These are phyloP conservation scores for Hylaea fasciaria DNA, from an alignment of 2,888 invertebrate genomes.

Conservation along the genomic window DNA sequence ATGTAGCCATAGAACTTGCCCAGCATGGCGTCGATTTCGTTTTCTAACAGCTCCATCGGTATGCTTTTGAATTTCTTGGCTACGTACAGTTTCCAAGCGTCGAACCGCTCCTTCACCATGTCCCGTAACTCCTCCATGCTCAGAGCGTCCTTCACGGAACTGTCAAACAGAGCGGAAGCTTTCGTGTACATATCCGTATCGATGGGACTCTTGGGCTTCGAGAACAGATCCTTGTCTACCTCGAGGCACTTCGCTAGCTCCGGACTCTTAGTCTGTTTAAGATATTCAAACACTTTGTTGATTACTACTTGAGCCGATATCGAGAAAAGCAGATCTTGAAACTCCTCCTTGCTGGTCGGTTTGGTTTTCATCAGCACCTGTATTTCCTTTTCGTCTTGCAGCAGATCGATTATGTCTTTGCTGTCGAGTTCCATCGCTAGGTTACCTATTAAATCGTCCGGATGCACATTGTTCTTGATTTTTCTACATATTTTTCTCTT, in stretches of 20 bases:
- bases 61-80: slow-evolving; percentile 68
- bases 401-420: slow-evolving; percentile 64
- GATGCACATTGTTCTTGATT: slow-evolving; percentile 62
- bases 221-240: slow-evolving; percentile 62
- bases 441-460: slow-evolving; percentile 59
- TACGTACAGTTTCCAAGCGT: slow-evolving; percentile 72
- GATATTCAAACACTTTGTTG: slow-evolving; percentile 73
- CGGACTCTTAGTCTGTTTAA: slow-evolving; percentile 68
- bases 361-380: slow-evolving; percentile 65
- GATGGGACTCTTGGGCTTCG: slow-evolving; percentile 59
- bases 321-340: slow-evolving; percentile 70
- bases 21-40: slow-evolving; percentile 71
- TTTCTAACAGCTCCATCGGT: slow-evolving; percentile 67
- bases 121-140: slow-evolving; percentile 72
- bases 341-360: slow-evolving; percentile 62
- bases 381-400: slow-evolving; percentile 70
- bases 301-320: slow-evolving; percentile 75
- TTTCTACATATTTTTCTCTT: slow-evolving; percentile 74
- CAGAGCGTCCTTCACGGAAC: slow-evolving; percentile 70
- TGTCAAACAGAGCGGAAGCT: slow-evolving; percentile 68
- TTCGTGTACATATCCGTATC: slow-evolving; percentile 67
- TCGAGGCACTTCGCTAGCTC: slow-evolving; percentile 68
- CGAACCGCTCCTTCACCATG: slow-evolving; percentile 65
- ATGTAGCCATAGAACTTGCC: slow-evolving; percentile 74
- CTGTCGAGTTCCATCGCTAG: slow-evolving; percentile 73